These are phyloP conservation scores for Heliconius melpomene DNA, from an alignment of 1,140 invertebrate genomes.

Conservation along the genomic window DNA sequence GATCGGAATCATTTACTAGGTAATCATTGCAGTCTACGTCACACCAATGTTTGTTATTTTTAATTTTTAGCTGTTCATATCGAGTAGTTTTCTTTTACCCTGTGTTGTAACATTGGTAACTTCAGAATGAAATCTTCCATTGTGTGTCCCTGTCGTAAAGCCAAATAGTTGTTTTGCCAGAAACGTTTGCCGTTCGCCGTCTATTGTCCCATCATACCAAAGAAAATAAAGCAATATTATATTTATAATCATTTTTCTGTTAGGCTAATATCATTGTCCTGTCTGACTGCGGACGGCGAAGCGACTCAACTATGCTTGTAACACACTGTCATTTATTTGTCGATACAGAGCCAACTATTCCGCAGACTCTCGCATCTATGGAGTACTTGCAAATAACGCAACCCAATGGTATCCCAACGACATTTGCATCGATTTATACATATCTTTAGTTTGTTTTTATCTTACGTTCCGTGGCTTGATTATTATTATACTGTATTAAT, in stretches of 20 bases:
- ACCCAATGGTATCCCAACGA: slow-evolving; percentile 76
- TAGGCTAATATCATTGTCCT: background rate
- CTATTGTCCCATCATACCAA: background rate
- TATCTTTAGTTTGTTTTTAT: slow-evolving; percentile 51
- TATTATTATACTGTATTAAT: slow-evolving; percentile 30
- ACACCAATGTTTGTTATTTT: slow-evolving; percentile 58
- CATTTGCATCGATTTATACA: slow-evolving; percentile 64
- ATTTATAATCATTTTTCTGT: background rate
- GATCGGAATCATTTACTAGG: slow-evolving; percentile 82
- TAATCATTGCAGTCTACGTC: slow-evolving; percentile 73
- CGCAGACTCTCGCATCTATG: slow-evolving; percentile 78
- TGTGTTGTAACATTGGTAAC: slow-evolving; percentile 54
- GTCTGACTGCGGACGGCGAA: slow-evolving; percentile 31
- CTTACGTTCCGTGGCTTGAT: slow-evolving; percentile 56
- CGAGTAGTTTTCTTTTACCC: slow-evolving; percentile 61
- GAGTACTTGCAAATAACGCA: slow-evolving; percentile 79
- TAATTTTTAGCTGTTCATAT: slow-evolving; percentile 66
- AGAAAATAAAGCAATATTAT: background rate
- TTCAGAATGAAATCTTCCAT: slow-evolving; percentile 57
- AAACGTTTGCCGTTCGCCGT: slow-evolving; percentile 17
- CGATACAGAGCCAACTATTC: slow-evolving; percentile 78
- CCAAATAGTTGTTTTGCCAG: slow-evolving; percentile 36
- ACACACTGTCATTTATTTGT: slow-evolving; percentile 76
- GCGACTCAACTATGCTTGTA: slow-evolving; percentile 62
- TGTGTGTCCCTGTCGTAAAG: slow-evolving; percentile 58